Percentiles rank a stretch among this genome's conserved stretches.
Conservation (phyloP, 2,888 invertebrate species). For the Plebejus anna region DNA sequence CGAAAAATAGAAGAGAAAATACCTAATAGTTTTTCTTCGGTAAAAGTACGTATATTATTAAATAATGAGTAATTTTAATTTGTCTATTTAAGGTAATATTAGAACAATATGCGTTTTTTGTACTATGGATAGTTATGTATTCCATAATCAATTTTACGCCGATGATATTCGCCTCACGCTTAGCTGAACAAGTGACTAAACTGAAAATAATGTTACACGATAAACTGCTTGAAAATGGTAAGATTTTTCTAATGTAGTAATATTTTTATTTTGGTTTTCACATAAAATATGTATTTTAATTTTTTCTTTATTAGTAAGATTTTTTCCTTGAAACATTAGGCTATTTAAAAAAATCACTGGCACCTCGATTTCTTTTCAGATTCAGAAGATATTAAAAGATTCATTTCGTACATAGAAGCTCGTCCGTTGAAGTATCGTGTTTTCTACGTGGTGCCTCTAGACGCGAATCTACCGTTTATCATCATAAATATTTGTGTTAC, state of each 20-base stretch:
- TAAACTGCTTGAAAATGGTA: conserved; percentile 16
- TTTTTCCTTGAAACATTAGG: no score
- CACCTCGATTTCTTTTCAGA: neutral
- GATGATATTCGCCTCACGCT: conserved; percentile 6
- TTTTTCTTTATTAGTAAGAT: no score
- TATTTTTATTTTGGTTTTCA: no score
- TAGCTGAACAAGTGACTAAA: neutral
- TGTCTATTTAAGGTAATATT: neutral
- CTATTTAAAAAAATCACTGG: no score
- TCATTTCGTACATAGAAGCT: conserved; percentile 23
- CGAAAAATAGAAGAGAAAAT: no score
- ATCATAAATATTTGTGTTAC: conserved; percentile 39
- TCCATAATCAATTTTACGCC: conserved; percentile 9
- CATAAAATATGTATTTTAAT: no score
- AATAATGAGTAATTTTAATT: neutral
- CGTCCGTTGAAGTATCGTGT: neutral
- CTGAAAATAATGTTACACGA: conserved; percentile 16
- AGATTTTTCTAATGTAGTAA: neutral
- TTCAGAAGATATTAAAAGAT: neutral
- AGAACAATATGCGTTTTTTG: neutral
- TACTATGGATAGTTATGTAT: conserved; percentile 20
- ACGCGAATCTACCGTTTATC: conserved; percentile 36
- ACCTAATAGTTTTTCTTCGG: no score
- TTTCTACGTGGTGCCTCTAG: conserved; percentile 35
- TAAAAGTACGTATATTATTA: no score